phyloP scores from a whole-genome alignment of 2,797 vertebrate species.

The Rhodeus uyekii region DNA sequence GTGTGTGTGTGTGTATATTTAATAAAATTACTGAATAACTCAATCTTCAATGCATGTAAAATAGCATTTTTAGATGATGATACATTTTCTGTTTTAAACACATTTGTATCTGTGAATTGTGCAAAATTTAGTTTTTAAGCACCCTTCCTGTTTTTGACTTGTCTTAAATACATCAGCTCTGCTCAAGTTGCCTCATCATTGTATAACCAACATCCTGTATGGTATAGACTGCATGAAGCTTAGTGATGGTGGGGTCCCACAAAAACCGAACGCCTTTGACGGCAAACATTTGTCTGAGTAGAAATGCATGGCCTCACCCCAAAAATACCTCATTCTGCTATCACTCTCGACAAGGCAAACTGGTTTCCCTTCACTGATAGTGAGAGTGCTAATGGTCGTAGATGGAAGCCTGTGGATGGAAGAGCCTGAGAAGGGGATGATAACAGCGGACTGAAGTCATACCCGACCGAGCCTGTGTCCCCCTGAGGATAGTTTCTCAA shows the following conservation, averaged over 20 bases:
- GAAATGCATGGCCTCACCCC: background rate
- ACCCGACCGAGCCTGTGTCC: background rate
- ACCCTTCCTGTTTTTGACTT: conserved; percentile 24
- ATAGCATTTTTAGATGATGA: too few relatives aligned
- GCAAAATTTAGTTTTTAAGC: too few relatives aligned
- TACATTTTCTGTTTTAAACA: too few relatives aligned
- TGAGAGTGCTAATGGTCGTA: conserved; percentile 23
- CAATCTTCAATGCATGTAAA: too few relatives aligned
- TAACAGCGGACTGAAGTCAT: conserved; percentile 35
- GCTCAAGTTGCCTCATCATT: conserved; percentile 8
- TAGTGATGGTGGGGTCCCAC: background rate
- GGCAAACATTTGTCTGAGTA: background rate
- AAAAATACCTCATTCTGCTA: conserved; percentile 8
- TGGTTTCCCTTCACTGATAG: conserved; percentile 35
- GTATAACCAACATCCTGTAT: conserved; percentile 26
- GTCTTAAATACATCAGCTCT: background rate
- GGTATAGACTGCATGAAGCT: background rate
- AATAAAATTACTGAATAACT: too few relatives aligned
- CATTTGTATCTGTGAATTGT: too few relatives aligned
- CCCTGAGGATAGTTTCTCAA: conserved; percentile 22
- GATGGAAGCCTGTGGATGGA: conserved; percentile 19
- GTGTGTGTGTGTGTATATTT: too few relatives aligned
- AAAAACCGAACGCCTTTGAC: background rate
- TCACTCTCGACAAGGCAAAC: conserved; percentile 1
- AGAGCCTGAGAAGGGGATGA: background rate